A percentile compares a stretch with the other conserved stretches of the same genome.
These are phyloP conservation scores for Ptiloglossa arizonensis DNA, from an alignment of 1,140 invertebrate species.

Conservation along the genomic window DNA sequence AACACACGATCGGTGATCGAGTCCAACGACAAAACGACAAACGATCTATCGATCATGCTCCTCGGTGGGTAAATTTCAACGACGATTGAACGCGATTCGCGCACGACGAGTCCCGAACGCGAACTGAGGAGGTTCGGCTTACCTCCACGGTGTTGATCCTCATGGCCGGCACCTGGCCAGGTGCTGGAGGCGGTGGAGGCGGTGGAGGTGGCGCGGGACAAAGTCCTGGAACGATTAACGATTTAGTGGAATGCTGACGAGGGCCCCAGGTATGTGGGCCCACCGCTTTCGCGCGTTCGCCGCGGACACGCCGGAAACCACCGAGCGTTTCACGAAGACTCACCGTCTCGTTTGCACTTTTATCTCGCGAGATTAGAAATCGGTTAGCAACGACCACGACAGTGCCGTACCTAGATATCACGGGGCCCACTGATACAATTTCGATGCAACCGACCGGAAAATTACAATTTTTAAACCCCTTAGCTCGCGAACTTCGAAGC, in stretches of 20 bases:
- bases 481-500: no score
- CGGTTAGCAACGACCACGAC: background rate
- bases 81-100: background rate
- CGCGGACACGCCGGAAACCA: no score
- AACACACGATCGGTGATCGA: no score
- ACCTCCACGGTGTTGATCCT: slow-evolving; percentile 82
- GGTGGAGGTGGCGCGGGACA: slow-evolving; percentile 77
- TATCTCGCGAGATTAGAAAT: background rate
- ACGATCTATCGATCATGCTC: no score
- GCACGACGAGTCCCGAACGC: slow-evolving; percentile 9
- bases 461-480: no score
- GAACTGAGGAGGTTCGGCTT: slow-evolving; percentile 38
- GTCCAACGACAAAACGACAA: no score
- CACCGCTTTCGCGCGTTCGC: background rate
- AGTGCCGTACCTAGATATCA: no score
- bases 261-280: background rate
- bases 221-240: slow-evolving; percentile 71
- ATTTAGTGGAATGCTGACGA: slow-evolving; percentile 45
- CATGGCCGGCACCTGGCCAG: slow-evolving; percentile 81
- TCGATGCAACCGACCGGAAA: no score
- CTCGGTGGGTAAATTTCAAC: no score
- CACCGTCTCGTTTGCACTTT: background rate
- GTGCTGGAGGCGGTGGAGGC: slow-evolving; percentile 82
- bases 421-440: no score
- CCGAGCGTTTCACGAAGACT: background rate